phyloP scores from a whole-genome alignment of 2,888 invertebrate species.

The Fragum sueziense region DNA sequence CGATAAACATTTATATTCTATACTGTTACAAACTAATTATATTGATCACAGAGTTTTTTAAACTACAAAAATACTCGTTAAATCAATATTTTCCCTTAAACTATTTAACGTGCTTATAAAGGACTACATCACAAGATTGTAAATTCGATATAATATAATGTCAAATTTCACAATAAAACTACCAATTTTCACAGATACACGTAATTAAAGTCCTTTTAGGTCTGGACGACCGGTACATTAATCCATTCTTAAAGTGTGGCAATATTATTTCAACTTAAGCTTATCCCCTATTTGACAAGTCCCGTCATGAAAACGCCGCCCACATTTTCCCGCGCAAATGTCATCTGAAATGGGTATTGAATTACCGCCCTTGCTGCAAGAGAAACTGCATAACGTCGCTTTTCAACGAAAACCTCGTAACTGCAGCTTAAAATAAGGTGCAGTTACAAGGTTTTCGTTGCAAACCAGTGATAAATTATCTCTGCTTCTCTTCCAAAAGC shows the following conservation, averaged over 20 bases:
- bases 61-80: neutral
- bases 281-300: neutral
- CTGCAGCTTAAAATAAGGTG: too few relatives aligned
- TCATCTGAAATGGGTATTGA: neutral
- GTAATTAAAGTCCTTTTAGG: neutral
- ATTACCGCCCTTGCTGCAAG: neutral
- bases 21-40: constrained; percentile 2
- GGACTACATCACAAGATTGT: neutral
- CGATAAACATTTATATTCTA: neutral
- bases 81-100: neutral
- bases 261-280: constrained; percentile 8
- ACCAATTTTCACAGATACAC: neutral
- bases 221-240: neutral
- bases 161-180: neutral
- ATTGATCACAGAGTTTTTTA: neutral
- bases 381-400: neutral
- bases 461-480: too few relatives aligned
- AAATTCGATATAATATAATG: neutral
- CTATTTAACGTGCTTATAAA: neutral
- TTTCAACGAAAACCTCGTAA: too few relatives aligned
- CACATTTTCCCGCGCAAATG: constrained; percentile 11
- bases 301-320: neutral
- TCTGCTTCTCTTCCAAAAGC: too few relatives aligned
- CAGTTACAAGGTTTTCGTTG: too few relatives aligned
- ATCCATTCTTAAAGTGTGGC: neutral